Base-by-base conservation (phyloP, 2,797 vertebrate genomes). In the Pseudomugil tenellus region DNA sequence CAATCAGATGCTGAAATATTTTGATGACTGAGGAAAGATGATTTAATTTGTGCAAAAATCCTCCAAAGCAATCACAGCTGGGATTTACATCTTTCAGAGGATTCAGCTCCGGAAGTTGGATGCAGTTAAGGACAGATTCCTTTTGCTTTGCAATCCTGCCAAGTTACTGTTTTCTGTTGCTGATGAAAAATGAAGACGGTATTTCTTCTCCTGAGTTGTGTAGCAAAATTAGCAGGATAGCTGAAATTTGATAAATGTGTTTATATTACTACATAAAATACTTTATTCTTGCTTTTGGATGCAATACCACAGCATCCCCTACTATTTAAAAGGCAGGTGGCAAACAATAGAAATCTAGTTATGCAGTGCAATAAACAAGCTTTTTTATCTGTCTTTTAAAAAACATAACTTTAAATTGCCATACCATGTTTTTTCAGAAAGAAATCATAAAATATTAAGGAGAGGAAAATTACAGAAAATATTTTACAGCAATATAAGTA, bases 11-110 rank as follows among this genome's bases (percentile, higher is more conserved):
- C 3, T 67, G 67, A 72, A 67, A 55, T 62, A 66, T 19, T 48
- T 25, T 32, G 35, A 41, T 35, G n/a, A 39, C 58, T 55, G 63
- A 68, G 29, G 66, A 57, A 2, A 67, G 39, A 41, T 4, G 1
- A 53, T 80, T 71, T 70, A 54, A 71, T 69, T 81, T 57, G 39
- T 57, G 48, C 62, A 52, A 49, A 51, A 46, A 35, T 63, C 53
- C 39, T 67, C 63, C 34, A 55, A 43, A 70, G n/a, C 32, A 77
- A 35, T 68, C 48, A 35, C 70, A 41, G 61, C 52, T 58, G 49
- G 67, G 51, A 74, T 54, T 65, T 46, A 31, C 2, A 31, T 70
- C 80, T 55, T 68, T 68, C 43, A 59, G 59, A 74, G 19, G 49
- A 35, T 59, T 63, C 32, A 1, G 51, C 14, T 54, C 23, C 64